Conservation (phyloP, 2,113 vertebrate genomes). For the Crotophaga sulcirostris region DNA sequence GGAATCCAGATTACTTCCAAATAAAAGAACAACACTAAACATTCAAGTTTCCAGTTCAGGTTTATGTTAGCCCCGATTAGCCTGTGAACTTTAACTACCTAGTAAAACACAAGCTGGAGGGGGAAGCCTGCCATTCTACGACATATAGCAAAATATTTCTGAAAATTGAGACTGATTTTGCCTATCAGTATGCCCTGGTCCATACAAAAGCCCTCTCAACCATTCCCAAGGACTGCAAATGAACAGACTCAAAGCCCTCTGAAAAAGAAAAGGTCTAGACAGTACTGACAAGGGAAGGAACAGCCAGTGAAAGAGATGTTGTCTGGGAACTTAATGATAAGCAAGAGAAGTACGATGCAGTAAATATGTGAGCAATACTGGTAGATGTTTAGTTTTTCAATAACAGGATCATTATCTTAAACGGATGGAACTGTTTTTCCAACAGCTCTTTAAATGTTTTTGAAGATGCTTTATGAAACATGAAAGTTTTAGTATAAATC, state of each 20-base stretch:
- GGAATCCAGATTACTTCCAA: not conserved
- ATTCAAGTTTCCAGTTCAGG: not conserved
- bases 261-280: not conserved
- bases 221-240: not conserved
- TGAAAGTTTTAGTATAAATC: constrained; percentile 2
- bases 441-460: constrained; percentile 11
- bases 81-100: not conserved
- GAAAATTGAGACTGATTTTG: not conserved
- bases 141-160: not conserved
- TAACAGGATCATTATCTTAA: not conserved
- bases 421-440: not conserved
- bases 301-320: not conserved
- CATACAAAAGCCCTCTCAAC: not conserved
- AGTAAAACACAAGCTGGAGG: not conserved
- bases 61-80: not conserved
- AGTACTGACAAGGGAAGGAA: not conserved
- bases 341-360: not conserved
- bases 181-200: not conserved
- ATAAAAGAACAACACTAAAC: not conserved
- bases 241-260: not conserved
- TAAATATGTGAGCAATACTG: not conserved
- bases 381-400: not conserved
- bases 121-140: not conserved
- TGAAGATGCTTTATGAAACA: not conserved
- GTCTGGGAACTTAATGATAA: not conserved